Evolutionary conservation across 1,140 invertebrate species (phyloP).

Genomic region (Aphidius gifuensis): DNA sequence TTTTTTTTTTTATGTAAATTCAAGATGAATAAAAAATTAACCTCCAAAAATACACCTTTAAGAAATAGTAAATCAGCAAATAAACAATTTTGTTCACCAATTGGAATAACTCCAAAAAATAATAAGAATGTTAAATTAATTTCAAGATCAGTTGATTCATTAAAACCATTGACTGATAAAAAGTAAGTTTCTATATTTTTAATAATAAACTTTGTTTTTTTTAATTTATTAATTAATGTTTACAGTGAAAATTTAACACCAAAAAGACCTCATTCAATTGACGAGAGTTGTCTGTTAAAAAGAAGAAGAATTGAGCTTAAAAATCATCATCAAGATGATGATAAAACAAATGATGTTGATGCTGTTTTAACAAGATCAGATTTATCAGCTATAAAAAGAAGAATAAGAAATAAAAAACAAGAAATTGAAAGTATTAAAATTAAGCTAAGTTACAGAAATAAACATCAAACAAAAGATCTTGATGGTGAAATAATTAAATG

Average conservation of each 20-base stretch:
- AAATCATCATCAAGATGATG: not conserved
- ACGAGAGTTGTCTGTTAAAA: slow-evolving; percentile 10
- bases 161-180: not conserved
- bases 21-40: slow-evolving; percentile 22
- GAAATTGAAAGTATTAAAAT: slow-evolving; percentile 20
- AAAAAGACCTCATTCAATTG: not conserved
- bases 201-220: not conserved
- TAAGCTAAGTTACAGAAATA: slow-evolving; percentile 20
- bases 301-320: slow-evolving; percentile 18
- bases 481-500: slow-evolving; percentile 19
- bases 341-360: not conserved
- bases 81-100: slow-evolving; percentile 26
- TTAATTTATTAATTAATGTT: slow-evolving; percentile 2
- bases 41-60: slow-evolving; percentile 22
- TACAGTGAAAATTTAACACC: slow-evolving; percentile 6
- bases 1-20: too few species aligned
- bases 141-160: not conserved
- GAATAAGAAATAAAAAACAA: slow-evolving; percentile 14
- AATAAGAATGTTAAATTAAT: not conserved
- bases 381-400: slow-evolving; percentile 9
- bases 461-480: slow-evolving; percentile 25
- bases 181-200: slow-evolving; percentile 11
- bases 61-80: slow-evolving; percentile 25
- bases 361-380: not conserved
- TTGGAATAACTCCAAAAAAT: slow-evolving; percentile 20